Conservation (phyloP, 2,888 invertebrate species). For the Phrixothrix hirtus region DNA sequence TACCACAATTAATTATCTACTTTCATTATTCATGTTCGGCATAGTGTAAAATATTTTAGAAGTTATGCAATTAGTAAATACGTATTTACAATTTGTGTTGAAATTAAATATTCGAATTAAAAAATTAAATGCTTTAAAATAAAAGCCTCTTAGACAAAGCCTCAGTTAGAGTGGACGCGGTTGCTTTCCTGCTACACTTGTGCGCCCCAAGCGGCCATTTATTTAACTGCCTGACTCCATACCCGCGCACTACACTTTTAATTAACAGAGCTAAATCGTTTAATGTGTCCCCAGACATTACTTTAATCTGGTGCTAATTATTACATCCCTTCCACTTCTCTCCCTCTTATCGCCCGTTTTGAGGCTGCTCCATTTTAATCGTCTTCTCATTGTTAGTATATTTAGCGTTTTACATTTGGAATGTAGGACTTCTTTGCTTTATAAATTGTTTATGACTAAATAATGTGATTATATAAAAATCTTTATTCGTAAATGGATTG, state of each 20-base stretch:
- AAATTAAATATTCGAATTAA: too few species aligned
- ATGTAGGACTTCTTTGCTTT: conserved; percentile 1
- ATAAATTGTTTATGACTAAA: neutral
- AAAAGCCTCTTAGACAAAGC: conserved; percentile 13
- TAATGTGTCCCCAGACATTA: conserved; percentile 66
- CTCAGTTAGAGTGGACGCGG: conserved; percentile 24
- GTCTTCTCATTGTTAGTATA: conserved; percentile 26
- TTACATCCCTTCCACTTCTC: conserved; percentile 55
- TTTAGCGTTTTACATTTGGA: conserved; percentile 11
- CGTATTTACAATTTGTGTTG: too few species aligned
- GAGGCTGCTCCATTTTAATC: conserved; percentile 31
- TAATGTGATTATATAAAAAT: too few species aligned
- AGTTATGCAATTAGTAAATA: too few species aligned
- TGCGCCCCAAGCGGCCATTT: conserved; percentile 50
- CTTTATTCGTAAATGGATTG: too few species aligned
- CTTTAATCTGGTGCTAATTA: conserved; percentile 69
- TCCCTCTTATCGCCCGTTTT: conserved; percentile 29
- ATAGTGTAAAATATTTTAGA: too few species aligned
- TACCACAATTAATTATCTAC: too few species aligned
- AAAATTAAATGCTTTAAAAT: too few species aligned
- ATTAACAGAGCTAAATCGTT: conserved; percentile 60
- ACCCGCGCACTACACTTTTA: conserved; percentile 56
- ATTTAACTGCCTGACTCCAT: conserved; percentile 45
- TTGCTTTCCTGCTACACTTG: conserved; percentile 29
- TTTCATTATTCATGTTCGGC: too few species aligned